Conservation (phyloP, 1,140 invertebrate species). For the Drosophila triauraria region DNA sequence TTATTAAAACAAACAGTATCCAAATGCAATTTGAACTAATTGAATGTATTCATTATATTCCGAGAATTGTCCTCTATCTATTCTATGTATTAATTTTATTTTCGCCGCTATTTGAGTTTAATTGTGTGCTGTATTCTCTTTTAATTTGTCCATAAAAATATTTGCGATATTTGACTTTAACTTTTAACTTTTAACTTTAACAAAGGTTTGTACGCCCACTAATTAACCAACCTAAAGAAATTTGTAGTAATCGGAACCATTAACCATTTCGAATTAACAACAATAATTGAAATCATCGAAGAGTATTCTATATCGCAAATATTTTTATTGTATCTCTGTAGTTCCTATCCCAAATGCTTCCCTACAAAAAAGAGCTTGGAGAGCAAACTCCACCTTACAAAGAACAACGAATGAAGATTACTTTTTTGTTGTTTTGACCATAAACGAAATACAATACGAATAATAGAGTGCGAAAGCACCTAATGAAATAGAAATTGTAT, state of each 20-base stretch:
- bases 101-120: slow-evolving; percentile 74
- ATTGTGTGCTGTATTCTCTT: slow-evolving; percentile 68
- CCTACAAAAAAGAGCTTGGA: slow-evolving; percentile 59
- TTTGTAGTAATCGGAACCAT: slow-evolving; percentile 34
- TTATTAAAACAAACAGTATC: slow-evolving; percentile 60
- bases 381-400: slow-evolving; percentile 84
- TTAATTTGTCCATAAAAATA: slow-evolving; percentile 67
- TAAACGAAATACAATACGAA: slow-evolving; percentile 45
- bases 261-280: slow-evolving; percentile 34
- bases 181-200: slow-evolving; percentile 11
- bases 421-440: slow-evolving; percentile 48
- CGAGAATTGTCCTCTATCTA: slow-evolving; percentile 66
- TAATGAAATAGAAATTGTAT: slow-evolving; percentile 56
- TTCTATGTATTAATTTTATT: slow-evolving; percentile 68
- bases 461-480: slow-evolving; percentile 41
- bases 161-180: slow-evolving; percentile 63
- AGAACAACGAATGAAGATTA: slow-evolving; percentile 82
- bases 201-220: slow-evolving; percentile 65
- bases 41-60: slow-evolving; percentile 71
- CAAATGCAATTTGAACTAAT: slow-evolving; percentile 71
- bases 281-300: slow-evolving; percentile 13
- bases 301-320: slow-evolving; percentile 73
- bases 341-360: slow-evolving; percentile 58
- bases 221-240: slow-evolving; percentile 16
- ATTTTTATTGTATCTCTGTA: slow-evolving; percentile 49